phyloP scores from a whole-genome alignment of 1,140 invertebrate species.

The Sycophila sp. region DNA sequence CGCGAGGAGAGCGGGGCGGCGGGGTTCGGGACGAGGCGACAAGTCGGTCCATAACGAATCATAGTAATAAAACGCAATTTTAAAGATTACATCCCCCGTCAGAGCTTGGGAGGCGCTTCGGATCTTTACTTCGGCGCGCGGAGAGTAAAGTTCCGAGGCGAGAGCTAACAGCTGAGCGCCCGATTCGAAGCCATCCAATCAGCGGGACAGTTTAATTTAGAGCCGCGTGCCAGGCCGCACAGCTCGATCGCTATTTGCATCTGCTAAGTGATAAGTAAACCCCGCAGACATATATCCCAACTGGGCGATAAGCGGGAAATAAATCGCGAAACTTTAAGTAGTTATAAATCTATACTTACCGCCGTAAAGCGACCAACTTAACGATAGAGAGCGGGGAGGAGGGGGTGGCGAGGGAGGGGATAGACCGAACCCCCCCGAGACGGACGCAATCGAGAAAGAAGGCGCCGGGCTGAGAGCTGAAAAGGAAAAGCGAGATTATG shows the following conservation, averaged over 20 bases:
- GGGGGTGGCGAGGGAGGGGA: neutral
- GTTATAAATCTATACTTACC: slow-evolving; percentile 67
- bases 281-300: slow-evolving; percentile 41
- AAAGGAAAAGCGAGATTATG: slow-evolving; percentile 44
- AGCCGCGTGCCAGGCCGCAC: slow-evolving; percentile 42
- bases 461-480: slow-evolving; percentile 13
- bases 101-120: neutral
- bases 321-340: slow-evolving; percentile 68
- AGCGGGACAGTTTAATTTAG: slow-evolving; percentile 58
- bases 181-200: slow-evolving; percentile 51
- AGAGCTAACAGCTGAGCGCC: slow-evolving; percentile 19
- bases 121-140: slow-evolving; percentile 7
- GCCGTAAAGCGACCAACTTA: slow-evolving; percentile 36
- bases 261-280: slow-evolving; percentile 67
- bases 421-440: no score
- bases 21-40: no score
- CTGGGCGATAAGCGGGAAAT: slow-evolving; percentile 64
- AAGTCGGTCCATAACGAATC: slow-evolving; percentile 22
- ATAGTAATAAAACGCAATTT: slow-evolving; percentile 37
- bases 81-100: slow-evolving; percentile 37
- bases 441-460: slow-evolving; percentile 33
- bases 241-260: slow-evolving; percentile 58
- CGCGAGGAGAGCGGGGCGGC: neutral
- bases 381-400: slow-evolving; percentile 23
- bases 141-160: slow-evolving; percentile 18